These are phyloP conservation scores for Vombatus ursinus DNA, from an alignment of 2,113 vertebrate species.

Conservation along the genomic window DNA sequence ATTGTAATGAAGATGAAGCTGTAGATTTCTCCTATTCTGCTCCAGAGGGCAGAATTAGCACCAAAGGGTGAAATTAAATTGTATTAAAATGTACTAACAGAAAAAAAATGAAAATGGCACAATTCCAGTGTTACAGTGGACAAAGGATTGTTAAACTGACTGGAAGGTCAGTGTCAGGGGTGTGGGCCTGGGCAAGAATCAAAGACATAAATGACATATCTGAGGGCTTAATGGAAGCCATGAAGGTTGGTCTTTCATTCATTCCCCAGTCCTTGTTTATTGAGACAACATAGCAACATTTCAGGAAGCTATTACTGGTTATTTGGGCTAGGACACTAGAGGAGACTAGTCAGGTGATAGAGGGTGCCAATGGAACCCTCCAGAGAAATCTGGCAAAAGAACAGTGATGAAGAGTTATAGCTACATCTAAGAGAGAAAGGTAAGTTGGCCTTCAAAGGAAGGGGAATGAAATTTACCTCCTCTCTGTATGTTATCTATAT, in stretches of 20 bases:
- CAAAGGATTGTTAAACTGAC: not conserved
- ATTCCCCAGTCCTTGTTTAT: not conserved
- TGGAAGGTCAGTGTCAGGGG: not conserved
- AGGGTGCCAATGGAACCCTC: not conserved
- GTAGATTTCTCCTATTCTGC: not conserved
- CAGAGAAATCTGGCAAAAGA: not conserved
- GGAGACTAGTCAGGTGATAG: not conserved
- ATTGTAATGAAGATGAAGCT: not conserved
- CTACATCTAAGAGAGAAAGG: not conserved
- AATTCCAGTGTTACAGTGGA: not conserved
- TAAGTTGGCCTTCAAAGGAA: not conserved
- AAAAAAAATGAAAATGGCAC: not conserved
- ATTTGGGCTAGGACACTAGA: not conserved
- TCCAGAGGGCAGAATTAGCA: not conserved
- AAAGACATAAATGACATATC: not conserved
- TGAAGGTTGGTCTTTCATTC: not conserved
- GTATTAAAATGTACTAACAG: not conserved
- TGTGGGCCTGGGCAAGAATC: not conserved
- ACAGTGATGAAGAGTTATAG: not conserved
- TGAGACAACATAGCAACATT: not conserved
- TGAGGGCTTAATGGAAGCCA: not conserved
- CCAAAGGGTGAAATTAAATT: not conserved
- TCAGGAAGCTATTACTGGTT: not conserved
- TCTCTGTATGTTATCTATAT: not conserved
- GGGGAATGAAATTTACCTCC: not conserved